phyloP scores from a whole-genome alignment of 35 echinoderm and acorn worm genomes.

The Strongylocentrotus purpuratus region DNA sequence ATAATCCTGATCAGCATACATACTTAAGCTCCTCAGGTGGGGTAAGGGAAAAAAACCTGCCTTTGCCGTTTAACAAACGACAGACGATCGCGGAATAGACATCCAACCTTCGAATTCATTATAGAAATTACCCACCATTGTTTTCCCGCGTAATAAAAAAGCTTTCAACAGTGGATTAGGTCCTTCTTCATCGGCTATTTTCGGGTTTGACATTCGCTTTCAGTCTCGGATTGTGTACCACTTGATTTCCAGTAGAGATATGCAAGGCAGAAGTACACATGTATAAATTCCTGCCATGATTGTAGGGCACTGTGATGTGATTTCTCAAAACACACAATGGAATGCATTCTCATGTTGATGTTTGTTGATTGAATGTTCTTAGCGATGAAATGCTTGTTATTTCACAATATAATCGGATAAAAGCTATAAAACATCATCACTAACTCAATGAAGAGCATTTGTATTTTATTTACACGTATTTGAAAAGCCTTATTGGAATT shows the following conservation, averaged over 20 bases:
- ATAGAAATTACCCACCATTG: slow-evolving; percentile 4
- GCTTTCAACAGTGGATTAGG: slow-evolving; percentile 16
- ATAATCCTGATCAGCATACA: neutral
- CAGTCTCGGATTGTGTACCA: neutral
- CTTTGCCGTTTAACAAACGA: neutral
- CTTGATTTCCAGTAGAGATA: neutral
- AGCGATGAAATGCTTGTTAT: too few species aligned
- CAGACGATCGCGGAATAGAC: neutral
- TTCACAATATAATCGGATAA: too few species aligned
- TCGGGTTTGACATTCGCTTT: slow-evolving; percentile 1
- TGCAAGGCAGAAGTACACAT: neutral
- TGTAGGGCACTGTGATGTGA: neutral
- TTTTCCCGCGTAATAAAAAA: slow-evolving; percentile 18
- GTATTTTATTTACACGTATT: too few species aligned
- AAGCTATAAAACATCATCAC: too few species aligned
- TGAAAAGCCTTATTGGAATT: too few species aligned
- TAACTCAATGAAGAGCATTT: too few species aligned
- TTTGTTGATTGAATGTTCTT: too few species aligned
- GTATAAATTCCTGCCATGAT: neutral
- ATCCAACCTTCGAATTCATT: slow-evolving; percentile 12
- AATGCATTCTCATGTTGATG: too few species aligned
- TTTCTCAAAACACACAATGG: too few species aligned
- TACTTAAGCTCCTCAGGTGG: too few species aligned
- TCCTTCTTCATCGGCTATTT: neutral
- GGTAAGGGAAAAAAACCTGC: neutral